A percentile compares a stretch with the other conserved stretches of the same genome.
Evolutionary conservation across 2,888 invertebrate genomes (phyloP).

Genomic region (Drosophila putrida): DNA sequence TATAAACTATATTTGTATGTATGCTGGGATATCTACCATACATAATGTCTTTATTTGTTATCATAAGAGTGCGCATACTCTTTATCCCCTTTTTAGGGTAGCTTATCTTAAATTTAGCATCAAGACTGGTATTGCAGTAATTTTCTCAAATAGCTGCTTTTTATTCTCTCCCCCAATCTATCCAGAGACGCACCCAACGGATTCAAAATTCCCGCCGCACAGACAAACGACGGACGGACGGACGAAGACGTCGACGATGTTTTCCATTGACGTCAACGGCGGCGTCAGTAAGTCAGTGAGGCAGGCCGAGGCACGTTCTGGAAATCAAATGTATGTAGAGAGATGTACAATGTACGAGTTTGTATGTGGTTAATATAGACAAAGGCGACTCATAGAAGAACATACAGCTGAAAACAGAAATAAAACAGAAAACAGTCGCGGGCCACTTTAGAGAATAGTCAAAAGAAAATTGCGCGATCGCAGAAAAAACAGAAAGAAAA

Average conservation of each 20-base stretch:
- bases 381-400: slow-evolving; percentile 42
- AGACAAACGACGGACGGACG: slow-evolving; percentile 11
- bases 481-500: slow-evolving; percentile 4
- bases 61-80: not conserved
- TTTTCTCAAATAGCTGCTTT: slow-evolving; percentile 44
- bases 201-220: slow-evolving; percentile 33
- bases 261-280: slow-evolving; percentile 73
- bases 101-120: slow-evolving; percentile 49
- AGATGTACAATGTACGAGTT: not conserved
- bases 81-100: not conserved
- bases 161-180: slow-evolving; percentile 37
- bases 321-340: slow-evolving; percentile 67
- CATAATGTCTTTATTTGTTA: not conserved
- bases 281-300: slow-evolving; percentile 56
- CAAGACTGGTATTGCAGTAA: slow-evolving; percentile 35
- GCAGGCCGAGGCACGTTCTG: slow-evolving; percentile 78
- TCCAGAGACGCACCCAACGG: slow-evolving; percentile 26
- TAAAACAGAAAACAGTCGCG: slow-evolving; percentile 42
- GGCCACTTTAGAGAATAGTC: slow-evolving; percentile 47
- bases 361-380: slow-evolving; percentile 45
- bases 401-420: slow-evolving; percentile 33
- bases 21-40: not conserved
- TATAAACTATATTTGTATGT: no score
- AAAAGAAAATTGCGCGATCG: slow-evolving; percentile 43
- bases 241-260: slow-evolving; percentile 1